Evolutionary conservation across 2,113 vertebrate species (phyloP).

Genomic region (Montifringilla adamsi): DNA sequence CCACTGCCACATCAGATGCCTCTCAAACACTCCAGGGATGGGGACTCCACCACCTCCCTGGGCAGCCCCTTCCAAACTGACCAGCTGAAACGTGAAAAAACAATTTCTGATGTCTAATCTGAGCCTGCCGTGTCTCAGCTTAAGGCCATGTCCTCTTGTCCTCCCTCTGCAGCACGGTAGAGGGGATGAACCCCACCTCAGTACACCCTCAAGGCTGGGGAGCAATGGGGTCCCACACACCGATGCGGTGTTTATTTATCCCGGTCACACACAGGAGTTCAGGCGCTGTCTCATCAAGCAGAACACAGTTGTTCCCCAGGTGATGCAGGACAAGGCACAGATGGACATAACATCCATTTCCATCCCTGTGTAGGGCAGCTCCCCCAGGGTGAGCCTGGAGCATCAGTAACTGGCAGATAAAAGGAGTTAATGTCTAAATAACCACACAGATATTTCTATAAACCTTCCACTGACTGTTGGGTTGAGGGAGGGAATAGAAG

Average conservation of each 20-base stretch:
- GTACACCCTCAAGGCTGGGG: accelerated
- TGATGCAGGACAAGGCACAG: neutral
- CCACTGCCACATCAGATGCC: accelerated
- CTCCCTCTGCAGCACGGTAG: neutral
- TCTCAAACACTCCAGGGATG: neutral
- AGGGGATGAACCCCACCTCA: neutral
- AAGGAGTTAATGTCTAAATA: neutral
- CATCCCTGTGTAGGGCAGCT: neutral
- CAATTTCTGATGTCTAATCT: accelerated
- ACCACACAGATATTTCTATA: neutral
- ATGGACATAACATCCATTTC: neutral
- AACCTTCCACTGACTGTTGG: neutral
- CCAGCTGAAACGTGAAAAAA: neutral
- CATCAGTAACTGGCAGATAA: accelerated
- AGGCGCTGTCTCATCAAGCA: accelerated
- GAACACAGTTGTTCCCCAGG: accelerated
- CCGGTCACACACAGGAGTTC: accelerated
- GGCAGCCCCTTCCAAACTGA: neutral
- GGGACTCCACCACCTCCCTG: neutral
- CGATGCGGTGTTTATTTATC: accelerated
- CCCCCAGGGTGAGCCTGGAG: neutral
- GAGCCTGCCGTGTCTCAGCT: neutral
- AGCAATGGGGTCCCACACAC: accelerated
- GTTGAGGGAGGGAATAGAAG: neutral
- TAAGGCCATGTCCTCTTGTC: neutral